phyloP scores from a whole-genome alignment of 2,888 invertebrate species.

The Axea sp. region DNA sequence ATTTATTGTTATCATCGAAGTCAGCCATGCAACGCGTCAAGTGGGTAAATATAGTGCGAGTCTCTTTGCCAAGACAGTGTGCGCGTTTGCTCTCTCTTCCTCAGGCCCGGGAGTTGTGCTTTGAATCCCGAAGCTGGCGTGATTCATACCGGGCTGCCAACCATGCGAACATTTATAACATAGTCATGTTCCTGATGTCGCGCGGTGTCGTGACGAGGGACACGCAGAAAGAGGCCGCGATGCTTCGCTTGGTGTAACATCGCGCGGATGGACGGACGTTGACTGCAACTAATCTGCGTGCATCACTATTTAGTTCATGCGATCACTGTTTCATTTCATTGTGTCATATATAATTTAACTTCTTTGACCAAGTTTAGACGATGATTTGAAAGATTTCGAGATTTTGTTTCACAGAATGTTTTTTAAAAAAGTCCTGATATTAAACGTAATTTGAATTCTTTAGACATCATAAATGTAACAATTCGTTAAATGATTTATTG shows the following conservation, averaged over 20 bases:
- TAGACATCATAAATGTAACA: no score
- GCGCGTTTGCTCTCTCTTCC: conserved; percentile 22
- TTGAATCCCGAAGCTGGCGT: conserved; percentile 68
- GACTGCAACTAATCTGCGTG: conserved; percentile 61
- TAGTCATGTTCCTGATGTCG: conserved; percentile 61
- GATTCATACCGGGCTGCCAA: conserved; percentile 67
- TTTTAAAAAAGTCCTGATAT: no score
- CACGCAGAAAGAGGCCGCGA: conserved; percentile 53
- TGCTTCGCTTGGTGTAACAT: conserved; percentile 64
- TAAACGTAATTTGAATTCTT: no score
- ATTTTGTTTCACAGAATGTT: no score
- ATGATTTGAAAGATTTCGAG: no score
- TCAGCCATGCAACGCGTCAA: conserved; percentile 48
- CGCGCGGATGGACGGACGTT: conserved; percentile 64
- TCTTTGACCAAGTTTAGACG: no score
- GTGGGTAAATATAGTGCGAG: conserved; percentile 57
- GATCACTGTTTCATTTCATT: conserved; percentile 2
- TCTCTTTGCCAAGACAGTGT: conserved; percentile 55
- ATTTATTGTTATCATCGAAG: conserved; percentile 59
- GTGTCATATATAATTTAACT: no score
- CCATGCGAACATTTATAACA: conserved; percentile 65
- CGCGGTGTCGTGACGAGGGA: conserved; percentile 59
- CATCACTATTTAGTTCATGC: conserved; percentile 16
- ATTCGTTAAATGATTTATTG: no score
- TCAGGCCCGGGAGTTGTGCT: conserved; percentile 64